Evolutionary conservation across 2,113 vertebrate species (phyloP), one percentile per base, ranked within the genome.

Genomic region (Boleophthalmus pectinirostris): DNA sequence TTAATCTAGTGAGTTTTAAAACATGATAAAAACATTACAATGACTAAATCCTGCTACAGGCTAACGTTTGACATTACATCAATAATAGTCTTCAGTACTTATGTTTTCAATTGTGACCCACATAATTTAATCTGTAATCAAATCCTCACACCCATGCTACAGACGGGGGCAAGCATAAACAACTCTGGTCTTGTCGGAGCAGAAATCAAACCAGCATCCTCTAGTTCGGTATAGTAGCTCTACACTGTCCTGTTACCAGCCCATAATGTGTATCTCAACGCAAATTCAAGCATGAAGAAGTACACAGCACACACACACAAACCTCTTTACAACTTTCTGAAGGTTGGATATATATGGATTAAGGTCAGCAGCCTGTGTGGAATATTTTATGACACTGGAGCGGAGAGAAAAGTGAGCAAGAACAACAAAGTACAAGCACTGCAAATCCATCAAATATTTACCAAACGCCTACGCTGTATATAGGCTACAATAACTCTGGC

Each of bases 361-460:
- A 68, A 60, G 21, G 45, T 54, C 68, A 21, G 46, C 38, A 18
- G 29, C 47, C 21, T 51, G 9, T 72, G 46, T 14, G 58, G 33
- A 78, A 73, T n/a, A 69, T 38, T 63, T 14, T 13, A 51, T 45
- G 58, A 47, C 20, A n/a, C 38, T 23, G 20, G 43, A 66, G 24
- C 57, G 20, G 12, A 68, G 57, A 11, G 35, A 49, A 51, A 51
- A 64, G 33, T 47, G 24, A 71, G 29, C 35, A 56, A 51, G 6
- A 14, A 61, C 0, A 24, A 24, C 18, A 51, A 63, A 35, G 63
- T 15, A 38, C 43, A 56, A 60, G 68, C 21, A 56, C 64, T 66
- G 38, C 23, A 35, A 9, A 38, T 18, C 29, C 29, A 20, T 10
- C 35, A 66, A 58, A 66, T 51, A 21, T 61, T 43, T 23, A 56